Conservation (phyloP, 2,888 invertebrate species). For the Dryomyza anilis region DNA sequence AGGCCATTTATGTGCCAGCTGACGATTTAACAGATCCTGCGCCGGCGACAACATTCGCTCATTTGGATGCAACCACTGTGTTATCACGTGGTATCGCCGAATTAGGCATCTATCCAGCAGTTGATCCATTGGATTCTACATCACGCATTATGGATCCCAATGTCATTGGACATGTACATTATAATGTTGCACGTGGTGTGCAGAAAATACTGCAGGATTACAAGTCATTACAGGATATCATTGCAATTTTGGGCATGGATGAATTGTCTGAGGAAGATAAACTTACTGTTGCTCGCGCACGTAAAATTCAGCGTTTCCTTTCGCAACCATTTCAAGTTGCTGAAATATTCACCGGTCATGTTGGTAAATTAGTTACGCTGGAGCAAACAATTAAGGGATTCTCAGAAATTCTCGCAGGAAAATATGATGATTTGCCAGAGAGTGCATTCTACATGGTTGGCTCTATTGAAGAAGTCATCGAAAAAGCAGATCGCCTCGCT, state of each 20-base stretch:
- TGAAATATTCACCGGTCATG: slow-evolving; percentile 92
- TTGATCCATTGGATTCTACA: slow-evolving; percentile 92
- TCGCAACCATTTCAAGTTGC: slow-evolving; percentile 93
- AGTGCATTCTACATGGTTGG: slow-evolving; percentile 98
- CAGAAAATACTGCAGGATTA: slow-evolving; percentile 89
- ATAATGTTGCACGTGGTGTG: slow-evolving; percentile 85
- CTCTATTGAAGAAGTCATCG: slow-evolving; percentile 84
- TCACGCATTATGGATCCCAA: slow-evolving; percentile 94
- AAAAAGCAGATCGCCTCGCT: slow-evolving; percentile 73
- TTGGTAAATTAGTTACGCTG: slow-evolving; percentile 87
- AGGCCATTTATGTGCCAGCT: slow-evolving; percentile 94
- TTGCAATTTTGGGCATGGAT: slow-evolving; percentile 93
- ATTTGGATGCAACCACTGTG: slow-evolving; percentile 95
- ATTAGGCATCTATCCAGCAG: slow-evolving; percentile 91
- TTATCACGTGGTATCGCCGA: slow-evolving; percentile 91
- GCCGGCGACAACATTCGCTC: slow-evolving; percentile 93
- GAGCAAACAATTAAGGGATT: slow-evolving; percentile 89
- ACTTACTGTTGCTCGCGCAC: slow-evolving; percentile 88
- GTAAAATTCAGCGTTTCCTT: slow-evolving; percentile 93
- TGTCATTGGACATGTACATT: slow-evolving; percentile 87
- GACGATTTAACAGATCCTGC: slow-evolving; percentile 97
- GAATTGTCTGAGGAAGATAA: slow-evolving; percentile 96
- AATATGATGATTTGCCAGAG: slow-evolving; percentile 91
- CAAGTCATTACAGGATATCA: slow-evolving; percentile 83
- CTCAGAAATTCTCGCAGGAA: slow-evolving; percentile 80